Evolutionary conservation across 2,113 vertebrate genomes (phyloP).

Genomic region (Clarias batrachus): DNA sequence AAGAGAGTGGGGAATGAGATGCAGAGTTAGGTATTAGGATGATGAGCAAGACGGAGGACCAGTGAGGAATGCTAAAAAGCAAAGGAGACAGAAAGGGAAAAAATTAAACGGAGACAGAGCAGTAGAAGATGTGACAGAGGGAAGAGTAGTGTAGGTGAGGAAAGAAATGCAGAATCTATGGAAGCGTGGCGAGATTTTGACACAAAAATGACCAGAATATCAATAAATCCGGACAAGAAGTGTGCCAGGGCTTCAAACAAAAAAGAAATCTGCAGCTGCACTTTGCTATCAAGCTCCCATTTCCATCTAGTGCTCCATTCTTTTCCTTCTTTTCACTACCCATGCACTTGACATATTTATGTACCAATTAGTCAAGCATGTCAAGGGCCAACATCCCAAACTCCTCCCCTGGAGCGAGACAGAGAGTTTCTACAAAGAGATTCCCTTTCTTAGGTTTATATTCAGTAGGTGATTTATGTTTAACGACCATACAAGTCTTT

Average conservation of each 20-base stretch:
- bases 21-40: slow-evolving; percentile 6
- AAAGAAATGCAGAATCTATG: not conserved
- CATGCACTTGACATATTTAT: not conserved
- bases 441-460: not conserved
- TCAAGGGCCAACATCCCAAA: not conserved
- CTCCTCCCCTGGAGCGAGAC: not conserved
- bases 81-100: not conserved
- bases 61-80: not conserved
- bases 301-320: not conserved
- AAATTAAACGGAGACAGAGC: not conserved
- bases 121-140: not conserved
- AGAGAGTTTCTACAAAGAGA: not conserved
- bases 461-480: slow-evolving; percentile 8
- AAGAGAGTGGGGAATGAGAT: not conserved
- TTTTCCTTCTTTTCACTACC: not conserved
- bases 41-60: slow-evolving; percentile 12
- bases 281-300: not conserved
- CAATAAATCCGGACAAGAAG: not conserved
- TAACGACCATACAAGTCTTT: not conserved
- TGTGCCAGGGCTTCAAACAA: not conserved
- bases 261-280: slow-evolving; percentile 3
- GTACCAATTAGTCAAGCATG: not conserved
- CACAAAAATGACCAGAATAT: not conserved
- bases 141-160: not conserved
- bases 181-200: not conserved